Evolutionary conservation across 2,888 invertebrate genomes (phyloP).

Genomic region (Augiades crinisus): DNA sequence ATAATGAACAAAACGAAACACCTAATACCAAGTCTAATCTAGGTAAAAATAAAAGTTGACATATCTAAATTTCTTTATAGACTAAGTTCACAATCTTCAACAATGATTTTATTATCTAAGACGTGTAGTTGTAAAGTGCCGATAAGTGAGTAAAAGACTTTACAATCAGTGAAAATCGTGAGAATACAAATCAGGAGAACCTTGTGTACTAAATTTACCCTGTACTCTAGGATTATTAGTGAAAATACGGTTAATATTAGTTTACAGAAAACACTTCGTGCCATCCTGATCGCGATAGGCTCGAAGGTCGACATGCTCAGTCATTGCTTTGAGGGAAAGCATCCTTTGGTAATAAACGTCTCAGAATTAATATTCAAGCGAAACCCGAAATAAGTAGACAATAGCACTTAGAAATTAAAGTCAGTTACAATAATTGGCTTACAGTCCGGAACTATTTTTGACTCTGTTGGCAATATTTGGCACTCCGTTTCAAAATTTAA

Average conservation of each 20-base stretch:
- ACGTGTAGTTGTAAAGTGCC: constrained; percentile 65
- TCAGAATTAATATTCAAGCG: constrained; percentile 44
- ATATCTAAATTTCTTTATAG: constrained; percentile 55
- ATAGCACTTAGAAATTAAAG: constrained; percentile 43
- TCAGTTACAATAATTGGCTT: constrained; percentile 44
- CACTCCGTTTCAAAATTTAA: constrained; percentile 70
- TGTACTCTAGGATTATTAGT: constrained; percentile 79
- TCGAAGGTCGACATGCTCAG: constrained; percentile 56
- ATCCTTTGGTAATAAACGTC: constrained; percentile 53
- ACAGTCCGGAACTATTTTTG: constrained; percentile 42
- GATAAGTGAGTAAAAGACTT: constrained; percentile 69
- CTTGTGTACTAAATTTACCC: constrained; percentile 78
- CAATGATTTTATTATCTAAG: constrained; percentile 66
- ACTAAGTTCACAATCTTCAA: constrained; percentile 70
- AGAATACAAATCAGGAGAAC: constrained; percentile 68
- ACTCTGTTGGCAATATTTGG: constrained; percentile 56
- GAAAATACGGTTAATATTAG: constrained; percentile 58
- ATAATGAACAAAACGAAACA: constrained; percentile 33
- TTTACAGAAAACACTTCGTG: constrained; percentile 45
- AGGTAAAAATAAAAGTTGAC: constrained; percentile 55
- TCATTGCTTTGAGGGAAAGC: constrained; percentile 68
- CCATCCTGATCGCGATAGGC: constrained; percentile 39
- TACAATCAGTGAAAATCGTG: constrained; percentile 72
- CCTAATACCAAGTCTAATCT: constrained; percentile 55
- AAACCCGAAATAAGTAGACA: constrained; percentile 36